Evolutionary conservation across 2,888 invertebrate species (phyloP), one percentile per base, ranked within the genome.

Genomic region (Rhogogaster chlorosoma): DNA sequence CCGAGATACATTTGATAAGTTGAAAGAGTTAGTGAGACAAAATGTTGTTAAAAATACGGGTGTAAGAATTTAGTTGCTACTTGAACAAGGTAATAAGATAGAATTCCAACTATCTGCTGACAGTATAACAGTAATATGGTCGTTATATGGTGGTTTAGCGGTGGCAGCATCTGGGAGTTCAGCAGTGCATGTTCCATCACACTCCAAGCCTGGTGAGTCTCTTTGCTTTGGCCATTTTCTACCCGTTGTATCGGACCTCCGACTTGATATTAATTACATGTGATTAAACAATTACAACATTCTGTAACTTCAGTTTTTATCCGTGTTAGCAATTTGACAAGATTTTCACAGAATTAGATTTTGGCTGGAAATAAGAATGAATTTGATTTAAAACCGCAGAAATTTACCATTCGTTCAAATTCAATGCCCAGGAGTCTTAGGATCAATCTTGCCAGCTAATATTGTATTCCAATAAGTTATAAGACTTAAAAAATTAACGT

Each of bases 171-270:
- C 91, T 88, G 91, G 92, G 90, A 91, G 90, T 91, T 90, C 93
- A 89, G 89, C 92, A 91, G 92, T 93, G 92, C 93, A 93, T 92
- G 92, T 91, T 89, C 90, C 93, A 89, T 93, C 93, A 92, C 92
- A 93, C 90, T 92, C 92, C 87, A 93, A 92, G 87, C 90, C 91
- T 90, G 93, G 93, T 93, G 93, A 93, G 93, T 93, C 88, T 89
- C 89, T 88, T 83, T 88, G 89, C 89, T 89, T 86, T 87, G 87
- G 87, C 89, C 88, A 88, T 86, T 88, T 89, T 85, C 57, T 36
- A 26, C 77, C 78, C 49, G 10, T 57, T 53, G 77, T 77, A 38
- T 75, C 38, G 18, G 42, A 75, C n/a, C 15, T 77, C n/a, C 29
- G 12, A 22, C 42, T 45, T 42, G 12, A 53, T 57, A 78, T 36